A percentile compares a stretch with the other conserved stretches of the same genome.
Conservation (phyloP, 1,140 invertebrate species). For the Paraescarpia echinospica region DNA sequence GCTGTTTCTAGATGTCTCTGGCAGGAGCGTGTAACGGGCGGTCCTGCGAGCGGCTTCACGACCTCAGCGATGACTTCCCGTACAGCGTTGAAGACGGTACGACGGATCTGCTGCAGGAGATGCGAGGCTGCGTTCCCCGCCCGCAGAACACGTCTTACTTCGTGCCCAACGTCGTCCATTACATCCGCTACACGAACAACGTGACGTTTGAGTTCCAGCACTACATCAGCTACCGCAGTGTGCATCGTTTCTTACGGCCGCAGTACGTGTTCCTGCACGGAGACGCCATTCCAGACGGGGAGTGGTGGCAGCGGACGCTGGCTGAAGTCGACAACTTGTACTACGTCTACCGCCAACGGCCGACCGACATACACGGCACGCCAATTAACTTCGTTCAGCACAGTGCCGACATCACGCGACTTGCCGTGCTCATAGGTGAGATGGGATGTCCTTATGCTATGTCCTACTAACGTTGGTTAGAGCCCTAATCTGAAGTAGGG, state of each 20-base stretch:
- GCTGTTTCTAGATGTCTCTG: neutral
- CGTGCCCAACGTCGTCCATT: conserved; percentile 14
- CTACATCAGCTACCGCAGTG: neutral
- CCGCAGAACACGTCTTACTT: conserved; percentile 15
- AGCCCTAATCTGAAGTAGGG: too few species aligned
- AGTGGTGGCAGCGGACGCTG: conserved; percentile 17
- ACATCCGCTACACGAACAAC: conserved; percentile 17
- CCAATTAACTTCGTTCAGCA: neutral
- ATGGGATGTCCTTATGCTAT: neutral
- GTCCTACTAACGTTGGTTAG: too few species aligned
- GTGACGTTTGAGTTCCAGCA: conserved; percentile 37
- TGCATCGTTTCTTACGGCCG: neutral
- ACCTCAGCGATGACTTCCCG: neutral
- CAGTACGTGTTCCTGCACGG: conserved; percentile 12
- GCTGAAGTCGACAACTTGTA: conserved; percentile 20
- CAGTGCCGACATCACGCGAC: conserved; percentile 11
- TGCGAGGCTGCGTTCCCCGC: neutral
- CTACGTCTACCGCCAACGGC: neutral
- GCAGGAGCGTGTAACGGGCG: neutral
- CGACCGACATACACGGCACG: neutral
- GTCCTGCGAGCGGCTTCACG: neutral
- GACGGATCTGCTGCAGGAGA: neutral
- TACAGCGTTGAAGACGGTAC: neutral
- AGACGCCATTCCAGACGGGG: conserved; percentile 6
- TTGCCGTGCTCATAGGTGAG: conserved; percentile 1